A percentile compares a stretch with the other conserved stretches of the same genome.
phyloP scores from a whole-genome alignment of 2,113 vertebrate genomes.

The Onychorhynchus coronatus region DNA sequence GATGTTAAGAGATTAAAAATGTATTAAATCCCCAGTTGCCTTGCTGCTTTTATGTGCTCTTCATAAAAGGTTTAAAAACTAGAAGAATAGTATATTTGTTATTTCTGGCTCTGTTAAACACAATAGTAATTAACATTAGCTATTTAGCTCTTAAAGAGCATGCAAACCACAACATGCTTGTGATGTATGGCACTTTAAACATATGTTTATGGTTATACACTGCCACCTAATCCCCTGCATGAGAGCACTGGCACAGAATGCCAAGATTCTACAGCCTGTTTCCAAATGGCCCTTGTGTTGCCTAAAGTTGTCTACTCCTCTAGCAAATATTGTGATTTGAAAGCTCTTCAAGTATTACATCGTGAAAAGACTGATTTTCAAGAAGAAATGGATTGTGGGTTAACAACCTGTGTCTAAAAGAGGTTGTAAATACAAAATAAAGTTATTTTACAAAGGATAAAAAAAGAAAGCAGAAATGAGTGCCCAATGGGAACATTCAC shows the following conservation, averaged over 20 bases:
- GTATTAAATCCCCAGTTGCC: slow-evolving; percentile 42
- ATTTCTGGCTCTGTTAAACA: slow-evolving; percentile 68
- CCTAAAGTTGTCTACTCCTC: slow-evolving; percentile 21
- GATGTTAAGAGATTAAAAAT: slow-evolving; percentile 56
- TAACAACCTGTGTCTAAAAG: background rate
- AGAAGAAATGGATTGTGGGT: background rate
- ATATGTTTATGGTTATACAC: slow-evolving; percentile 46
- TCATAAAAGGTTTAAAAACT: slow-evolving; percentile 64
- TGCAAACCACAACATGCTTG: slow-evolving; percentile 34
- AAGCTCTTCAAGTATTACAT: slow-evolving; percentile 17
- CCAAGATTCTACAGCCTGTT: slow-evolving; percentile 16
- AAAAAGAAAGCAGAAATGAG: slow-evolving; percentile 46
- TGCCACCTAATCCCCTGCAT: slow-evolving; percentile 64
- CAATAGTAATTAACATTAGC: slow-evolving; percentile 68
- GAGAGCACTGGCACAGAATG: slow-evolving; percentile 29
- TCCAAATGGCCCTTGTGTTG: slow-evolving; percentile 38
- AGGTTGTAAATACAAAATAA: slow-evolving; percentile 41
- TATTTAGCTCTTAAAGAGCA: slow-evolving; percentile 61
- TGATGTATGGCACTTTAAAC: slow-evolving; percentile 46
- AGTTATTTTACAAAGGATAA: slow-evolving; percentile 33
- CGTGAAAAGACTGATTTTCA: background rate
- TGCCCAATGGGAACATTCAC: slow-evolving; percentile 27
- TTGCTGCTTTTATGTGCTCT: slow-evolving; percentile 63
- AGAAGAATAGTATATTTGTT: slow-evolving; percentile 60
- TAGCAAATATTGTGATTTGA: slow-evolving; percentile 45